phyloP scores from a whole-genome alignment of 2,797 vertebrate genomes.

The Distichodus sexfasciatus region DNA sequence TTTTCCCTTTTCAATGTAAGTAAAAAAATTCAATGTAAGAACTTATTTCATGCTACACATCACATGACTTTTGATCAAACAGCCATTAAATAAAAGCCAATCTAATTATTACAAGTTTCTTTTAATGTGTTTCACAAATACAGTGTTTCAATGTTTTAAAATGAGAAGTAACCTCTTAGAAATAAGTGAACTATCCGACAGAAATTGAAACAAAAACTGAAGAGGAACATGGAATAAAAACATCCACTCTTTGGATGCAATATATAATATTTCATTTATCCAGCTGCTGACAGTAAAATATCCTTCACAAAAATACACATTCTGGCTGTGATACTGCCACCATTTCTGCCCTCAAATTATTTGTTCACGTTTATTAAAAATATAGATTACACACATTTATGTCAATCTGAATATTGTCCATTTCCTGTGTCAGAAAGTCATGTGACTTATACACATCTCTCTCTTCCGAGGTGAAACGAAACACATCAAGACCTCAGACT shows the following conservation, averaged over 20 bases:
- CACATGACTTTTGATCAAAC: not conserved
- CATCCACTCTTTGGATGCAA: slow-evolving; percentile 28
- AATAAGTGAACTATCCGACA: slow-evolving; percentile 52
- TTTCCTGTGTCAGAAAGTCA: not conserved
- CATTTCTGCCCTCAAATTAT: slow-evolving; percentile 35
- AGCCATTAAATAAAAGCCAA: slow-evolving; percentile 13
- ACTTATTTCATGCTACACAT: too few species aligned
- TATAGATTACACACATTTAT: slow-evolving; percentile 73
- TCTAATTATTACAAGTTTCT: slow-evolving; percentile 51
- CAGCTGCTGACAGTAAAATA: too few species aligned
- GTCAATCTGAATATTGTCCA: slow-evolving; percentile 53
- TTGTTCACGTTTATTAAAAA: slow-evolving; percentile 71
- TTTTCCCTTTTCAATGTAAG: too few species aligned
- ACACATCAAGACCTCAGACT: not conserved
- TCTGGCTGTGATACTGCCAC: not conserved
- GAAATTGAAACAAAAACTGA: slow-evolving; percentile 17
- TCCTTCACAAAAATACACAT: too few species aligned
- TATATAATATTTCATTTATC: too few species aligned
- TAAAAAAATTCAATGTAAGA: too few species aligned
- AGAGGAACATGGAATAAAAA: slow-evolving; percentile 46
- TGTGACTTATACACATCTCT: slow-evolving; percentile 42
- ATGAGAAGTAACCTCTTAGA: slow-evolving; percentile 38
- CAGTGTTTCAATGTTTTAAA: slow-evolving; percentile 41
- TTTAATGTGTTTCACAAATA: slow-evolving; percentile 64
- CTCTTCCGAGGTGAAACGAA: not conserved